Conservation (phyloP, 2,888 invertebrate species). For the Phytoseiulus persimilis region DNA sequence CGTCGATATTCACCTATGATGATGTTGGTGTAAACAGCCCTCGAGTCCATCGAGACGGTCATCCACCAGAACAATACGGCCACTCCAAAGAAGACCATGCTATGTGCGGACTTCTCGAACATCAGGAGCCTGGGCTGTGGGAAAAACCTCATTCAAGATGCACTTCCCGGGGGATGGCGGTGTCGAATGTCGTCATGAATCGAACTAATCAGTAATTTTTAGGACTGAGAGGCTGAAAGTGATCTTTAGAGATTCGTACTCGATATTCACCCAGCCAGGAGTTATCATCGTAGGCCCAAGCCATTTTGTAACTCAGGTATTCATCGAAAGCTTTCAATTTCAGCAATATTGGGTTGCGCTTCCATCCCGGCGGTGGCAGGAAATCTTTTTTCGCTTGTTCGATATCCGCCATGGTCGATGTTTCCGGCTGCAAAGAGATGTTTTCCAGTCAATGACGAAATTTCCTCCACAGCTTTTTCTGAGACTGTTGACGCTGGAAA, state of each 20-base stretch:
- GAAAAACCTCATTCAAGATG: background rate
- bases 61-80: conserved; percentile 25
- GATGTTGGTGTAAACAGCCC: conserved; percentile 16
- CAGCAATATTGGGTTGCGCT: conserved; percentile 19
- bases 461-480: background rate
- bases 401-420: background rate
- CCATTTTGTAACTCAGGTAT: background rate
- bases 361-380: conserved; percentile 26
- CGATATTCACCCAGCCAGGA: background rate
- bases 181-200: too few relatives aligned
- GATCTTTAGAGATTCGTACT: background rate
- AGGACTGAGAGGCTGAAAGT: background rate
- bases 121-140: background rate
- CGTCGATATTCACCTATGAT: background rate
- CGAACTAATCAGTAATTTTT: background rate
- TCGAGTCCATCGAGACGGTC: background rate
- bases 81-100: background rate
- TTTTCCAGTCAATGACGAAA: background rate
- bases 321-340: conserved; percentile 21
- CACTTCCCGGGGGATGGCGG: background rate
- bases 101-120: conserved; percentile 20
- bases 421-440: background rate
- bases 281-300: background rate
- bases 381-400: conserved; percentile 34
- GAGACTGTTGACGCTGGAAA: background rate